Conservation (phyloP, 2,797 vertebrate genomes). For the Mycteria americana region DNA sequence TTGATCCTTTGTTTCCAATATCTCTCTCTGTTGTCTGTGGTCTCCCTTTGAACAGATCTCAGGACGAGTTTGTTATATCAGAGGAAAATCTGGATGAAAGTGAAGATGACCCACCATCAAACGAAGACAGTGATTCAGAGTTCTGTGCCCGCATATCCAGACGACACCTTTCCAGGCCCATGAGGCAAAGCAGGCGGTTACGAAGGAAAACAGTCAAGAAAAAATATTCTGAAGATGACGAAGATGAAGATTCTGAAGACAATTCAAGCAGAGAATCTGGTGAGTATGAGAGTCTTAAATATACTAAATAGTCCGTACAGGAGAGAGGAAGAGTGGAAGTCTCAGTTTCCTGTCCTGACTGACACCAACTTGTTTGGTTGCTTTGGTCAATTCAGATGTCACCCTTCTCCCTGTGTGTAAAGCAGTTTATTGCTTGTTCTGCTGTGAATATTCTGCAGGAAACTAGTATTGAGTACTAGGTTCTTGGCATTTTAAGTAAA, state of each 20-base stretch:
- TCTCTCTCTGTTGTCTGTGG: not conserved
- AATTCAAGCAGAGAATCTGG: slow-evolving; percentile 77
- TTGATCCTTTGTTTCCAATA: not conserved
- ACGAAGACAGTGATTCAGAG: slow-evolving; percentile 83
- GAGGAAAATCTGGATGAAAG: slow-evolving; percentile 86
- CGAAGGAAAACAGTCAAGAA: slow-evolving; percentile 76
- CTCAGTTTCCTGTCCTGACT: not conserved
- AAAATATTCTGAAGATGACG: slow-evolving; percentile 89
- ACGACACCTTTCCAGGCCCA: slow-evolving; percentile 68
- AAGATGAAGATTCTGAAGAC: slow-evolving; percentile 90
- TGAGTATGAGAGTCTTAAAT: slow-evolving; percentile 23
- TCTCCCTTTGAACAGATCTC: slow-evolving; percentile 76
- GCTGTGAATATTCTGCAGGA: not conserved
- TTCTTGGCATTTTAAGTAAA: not conserved
- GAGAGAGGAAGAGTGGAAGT: not conserved
- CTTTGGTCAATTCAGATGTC: not conserved
- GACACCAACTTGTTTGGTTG: not conserved
- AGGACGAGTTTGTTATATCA: slow-evolving; percentile 90
- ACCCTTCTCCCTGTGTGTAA: not conserved
- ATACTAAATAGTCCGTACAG: not conserved
- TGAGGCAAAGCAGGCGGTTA: slow-evolving; percentile 77
- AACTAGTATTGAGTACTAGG: not conserved
- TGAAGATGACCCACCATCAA: slow-evolving; percentile 84
- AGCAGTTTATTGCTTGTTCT: not conserved
- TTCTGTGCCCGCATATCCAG: slow-evolving; percentile 80